Percentiles rank a stretch among this genome's conserved stretches.
These are phyloP conservation scores for Furcifer pardalis DNA, from an alignment of 2,797 vertebrate genomes.

Conservation along the genomic window DNA sequence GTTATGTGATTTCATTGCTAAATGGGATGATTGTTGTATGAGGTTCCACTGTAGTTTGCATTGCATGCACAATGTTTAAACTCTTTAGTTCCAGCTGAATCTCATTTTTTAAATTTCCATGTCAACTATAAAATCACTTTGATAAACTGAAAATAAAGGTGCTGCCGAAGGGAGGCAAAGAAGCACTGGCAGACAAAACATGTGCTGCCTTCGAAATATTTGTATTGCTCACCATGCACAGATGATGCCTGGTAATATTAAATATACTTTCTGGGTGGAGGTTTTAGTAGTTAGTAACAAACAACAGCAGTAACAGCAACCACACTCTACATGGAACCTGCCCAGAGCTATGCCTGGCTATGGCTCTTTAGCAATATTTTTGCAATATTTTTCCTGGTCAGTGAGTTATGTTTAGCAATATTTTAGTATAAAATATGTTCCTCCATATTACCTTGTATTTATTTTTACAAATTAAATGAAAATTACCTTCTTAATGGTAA, in stretches of 20 bases:
- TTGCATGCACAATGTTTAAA: background rate
- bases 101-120: constrained; percentile 12
- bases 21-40: no score
- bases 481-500: no score
- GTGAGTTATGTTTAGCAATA: background rate
- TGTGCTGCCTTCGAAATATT: constrained; percentile 8
- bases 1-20: no score
- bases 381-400: no score
- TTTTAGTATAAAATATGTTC: background rate
- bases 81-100: constrained; percentile 13
- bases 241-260: background rate
- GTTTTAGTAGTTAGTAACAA: background rate
- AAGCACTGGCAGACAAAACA: constrained; percentile 2
- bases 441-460: background rate
- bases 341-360: background rate
- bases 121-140: background rate
- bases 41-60: no score
- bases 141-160: background rate
- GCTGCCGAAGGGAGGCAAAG: background rate
- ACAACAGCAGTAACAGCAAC: background rate
- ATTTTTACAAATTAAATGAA: no score
- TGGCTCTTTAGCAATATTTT: background rate
- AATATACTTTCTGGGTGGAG: background rate
- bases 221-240: background rate
- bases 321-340: background rate